Base-by-base conservation (phyloP, 2,797 vertebrate genomes). In the Diplodus sargus region DNA sequence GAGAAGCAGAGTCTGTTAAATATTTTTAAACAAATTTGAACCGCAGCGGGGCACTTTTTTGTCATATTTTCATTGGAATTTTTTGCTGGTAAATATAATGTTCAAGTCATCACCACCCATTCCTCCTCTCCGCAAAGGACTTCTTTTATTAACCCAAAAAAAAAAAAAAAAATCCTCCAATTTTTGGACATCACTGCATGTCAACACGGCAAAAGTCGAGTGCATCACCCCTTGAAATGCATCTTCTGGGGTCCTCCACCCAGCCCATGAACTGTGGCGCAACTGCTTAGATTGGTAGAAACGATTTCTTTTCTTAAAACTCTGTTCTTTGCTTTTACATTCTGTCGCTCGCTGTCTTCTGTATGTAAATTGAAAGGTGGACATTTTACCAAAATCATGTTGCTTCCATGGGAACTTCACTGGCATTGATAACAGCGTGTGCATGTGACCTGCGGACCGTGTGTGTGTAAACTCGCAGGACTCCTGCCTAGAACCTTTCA, bases 11-110 rank as follows among this genome's bases (percentile, higher is more conserved):
- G 76, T 88, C 74, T 79, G 78, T 78, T 74, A 6, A 42, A 42
- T 47, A 60, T 74, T 77, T 82, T 85, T 52, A 80, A 86, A 70
- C 30, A 65, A 86, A 89, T 83, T 79, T 79, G 67, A 87, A 89
- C 87, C 80, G 84, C 82, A 89, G 85, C 77, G 85, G 80, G 89
- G 81, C 84, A 86, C 84, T 83, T 88, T 85, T 68, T 76, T 78
- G 57, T 82, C 61, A 64, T 87, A 75, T 81, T 78, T 85, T 85
- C 71, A 85, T 91, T 85, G 84, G 81, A 77, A 78, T 89, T 92
- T 39, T 91, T 92, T 92, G 85, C 92, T 92, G 90, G 87, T 91
- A 91, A 91, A 89, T 91, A 82, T 93, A 92, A 90, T 83, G 63
- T 63, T 76, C 65, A 77, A 76, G 70, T 89, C 75, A 89, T 82